phyloP scores from a whole-genome alignment of 2,888 invertebrate genomes.

The Patella depressa region DNA sequence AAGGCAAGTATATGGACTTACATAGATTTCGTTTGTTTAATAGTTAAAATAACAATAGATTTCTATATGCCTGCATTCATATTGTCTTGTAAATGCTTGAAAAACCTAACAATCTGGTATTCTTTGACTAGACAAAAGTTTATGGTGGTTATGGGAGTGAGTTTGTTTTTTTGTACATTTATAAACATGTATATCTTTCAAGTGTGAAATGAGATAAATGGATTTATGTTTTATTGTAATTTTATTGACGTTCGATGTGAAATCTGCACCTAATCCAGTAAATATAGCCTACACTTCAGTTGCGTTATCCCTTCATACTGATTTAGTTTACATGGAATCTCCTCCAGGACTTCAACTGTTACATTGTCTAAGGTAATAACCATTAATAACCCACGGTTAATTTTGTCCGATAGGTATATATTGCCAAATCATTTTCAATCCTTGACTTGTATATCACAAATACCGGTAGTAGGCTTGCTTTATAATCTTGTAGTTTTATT shows the following conservation, averaged over 20 bases:
- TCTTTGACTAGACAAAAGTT: too few relatives aligned
- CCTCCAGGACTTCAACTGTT: constrained; percentile 67
- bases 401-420: too few relatives aligned
- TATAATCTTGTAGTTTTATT: background rate
- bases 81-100: too few relatives aligned
- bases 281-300: constrained; percentile 63
- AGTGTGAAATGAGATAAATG: background rate
- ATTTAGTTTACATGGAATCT: constrained; percentile 66
- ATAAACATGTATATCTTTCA: background rate
- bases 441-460: background rate
- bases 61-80: too few relatives aligned
- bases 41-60: too few relatives aligned
- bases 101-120: too few relatives aligned
- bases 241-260: constrained; percentile 58
- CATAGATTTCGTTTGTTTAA: too few relatives aligned
- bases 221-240: background rate
- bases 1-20: constrained; percentile 33
- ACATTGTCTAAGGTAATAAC: constrained; percentile 55
- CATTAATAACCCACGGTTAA: too few relatives aligned
- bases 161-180: background rate
- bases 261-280: constrained; percentile 51
- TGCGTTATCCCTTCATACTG: constrained; percentile 61
- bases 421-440: background rate
- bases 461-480: background rate
- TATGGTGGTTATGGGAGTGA: too few relatives aligned